These are phyloP conservation scores for Ellobium chinense DNA, from an alignment of 2,888 invertebrate genomes.

Conservation along the genomic window DNA sequence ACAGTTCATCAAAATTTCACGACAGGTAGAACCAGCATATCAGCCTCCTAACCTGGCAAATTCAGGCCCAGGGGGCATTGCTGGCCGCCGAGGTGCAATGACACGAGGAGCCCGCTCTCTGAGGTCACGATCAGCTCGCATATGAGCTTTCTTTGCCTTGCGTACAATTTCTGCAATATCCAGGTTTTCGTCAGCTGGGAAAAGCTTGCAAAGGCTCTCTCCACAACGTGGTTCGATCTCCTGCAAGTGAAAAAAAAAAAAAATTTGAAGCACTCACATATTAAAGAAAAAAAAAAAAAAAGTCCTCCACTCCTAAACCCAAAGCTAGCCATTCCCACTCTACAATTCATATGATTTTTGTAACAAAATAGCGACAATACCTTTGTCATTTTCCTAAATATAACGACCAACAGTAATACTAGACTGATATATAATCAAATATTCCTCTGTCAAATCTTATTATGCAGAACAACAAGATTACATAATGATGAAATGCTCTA, in stretches of 20 bases:
- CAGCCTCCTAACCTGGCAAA: slow-evolving; percentile 55
- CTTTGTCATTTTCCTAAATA: too few species aligned
- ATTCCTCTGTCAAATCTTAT: too few species aligned
- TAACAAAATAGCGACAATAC: too few species aligned
- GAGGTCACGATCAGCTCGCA: slow-evolving; percentile 36
- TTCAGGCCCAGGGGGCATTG: slow-evolving; percentile 39
- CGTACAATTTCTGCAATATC: slow-evolving; percentile 75
- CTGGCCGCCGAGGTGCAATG: slow-evolving; percentile 42
- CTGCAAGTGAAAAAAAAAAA: slow-evolving; percentile 80
- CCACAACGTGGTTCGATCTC: slow-evolving; percentile 98
- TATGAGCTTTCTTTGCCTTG: slow-evolving; percentile 69
- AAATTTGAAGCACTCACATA: too few species aligned
- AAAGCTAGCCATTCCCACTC: not conserved
- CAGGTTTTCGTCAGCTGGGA: slow-evolving; percentile 87
- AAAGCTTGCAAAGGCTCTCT: slow-evolving; percentile 94
- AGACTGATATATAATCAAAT: too few species aligned
- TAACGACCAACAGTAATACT: too few species aligned
- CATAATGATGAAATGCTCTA: too few species aligned
- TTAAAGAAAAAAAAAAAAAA: too few species aligned
- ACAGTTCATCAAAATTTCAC: slow-evolving; percentile 30
- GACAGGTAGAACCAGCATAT: slow-evolving; percentile 39
- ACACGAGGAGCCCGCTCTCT: slow-evolving; percentile 47
- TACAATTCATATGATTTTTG: too few species aligned
- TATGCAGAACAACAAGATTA: too few species aligned
- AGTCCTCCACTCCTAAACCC: too few species aligned